Conservation (phyloP, 2,113 vertebrate species). For the Ivindomyrus marchei region DNA sequence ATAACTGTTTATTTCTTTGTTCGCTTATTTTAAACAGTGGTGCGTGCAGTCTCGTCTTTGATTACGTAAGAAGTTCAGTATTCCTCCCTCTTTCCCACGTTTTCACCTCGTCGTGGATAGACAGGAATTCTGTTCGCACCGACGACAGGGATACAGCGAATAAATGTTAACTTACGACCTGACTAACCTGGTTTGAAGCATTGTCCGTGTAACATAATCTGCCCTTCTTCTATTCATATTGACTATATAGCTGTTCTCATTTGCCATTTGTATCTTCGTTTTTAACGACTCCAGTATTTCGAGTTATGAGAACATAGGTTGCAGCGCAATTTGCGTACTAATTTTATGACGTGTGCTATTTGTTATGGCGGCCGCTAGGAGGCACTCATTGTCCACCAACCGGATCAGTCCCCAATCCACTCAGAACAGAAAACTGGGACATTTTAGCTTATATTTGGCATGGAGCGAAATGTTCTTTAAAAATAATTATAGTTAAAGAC, state of each 20-base stretch:
- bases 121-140: background rate
- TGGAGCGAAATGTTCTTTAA: background rate
- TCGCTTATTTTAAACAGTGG: background rate
- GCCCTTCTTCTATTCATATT: background rate
- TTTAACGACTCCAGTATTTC: background rate
- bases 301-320: background rate
- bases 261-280: background rate
- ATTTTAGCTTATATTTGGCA: background rate
- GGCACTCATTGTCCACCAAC: conserved; percentile 12
- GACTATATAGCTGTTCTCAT: background rate
- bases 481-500: background rate
- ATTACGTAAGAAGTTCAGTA: background rate
- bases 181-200: background rate
- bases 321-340: background rate
- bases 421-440: background rate
- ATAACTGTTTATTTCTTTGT: background rate
- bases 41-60: background rate
- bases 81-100: background rate
- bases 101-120: background rate
- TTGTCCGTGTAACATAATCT: background rate
- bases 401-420: background rate
- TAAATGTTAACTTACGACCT: background rate
- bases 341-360: background rate
- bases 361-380: background rate
- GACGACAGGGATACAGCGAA: background rate